Evolutionary conservation across 53 echinoderm and acorn worm genomes (phyloP).

Genomic region (Arbacia lixula): DNA sequence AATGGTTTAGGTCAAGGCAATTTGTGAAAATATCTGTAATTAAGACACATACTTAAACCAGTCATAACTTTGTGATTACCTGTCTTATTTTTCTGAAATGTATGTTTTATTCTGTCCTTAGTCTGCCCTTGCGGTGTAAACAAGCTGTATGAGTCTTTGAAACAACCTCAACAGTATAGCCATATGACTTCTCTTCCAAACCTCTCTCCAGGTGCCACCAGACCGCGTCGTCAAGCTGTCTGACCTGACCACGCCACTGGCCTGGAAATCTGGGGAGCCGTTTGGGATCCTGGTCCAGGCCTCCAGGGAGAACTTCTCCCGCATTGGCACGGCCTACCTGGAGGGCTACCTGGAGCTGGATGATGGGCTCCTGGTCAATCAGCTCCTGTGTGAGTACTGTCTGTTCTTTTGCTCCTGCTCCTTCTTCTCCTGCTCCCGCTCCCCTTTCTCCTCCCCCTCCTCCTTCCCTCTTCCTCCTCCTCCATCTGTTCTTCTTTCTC

Average conservation of each 20-base stretch:
- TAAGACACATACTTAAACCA: too few species aligned
- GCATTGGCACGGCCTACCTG: constrained; percentile 88
- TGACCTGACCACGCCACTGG: constrained; percentile 83
- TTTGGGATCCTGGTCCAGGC: constrained; percentile 96
- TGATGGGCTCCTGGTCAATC: constrained; percentile 93
- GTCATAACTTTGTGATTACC: too few species aligned
- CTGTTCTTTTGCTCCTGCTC: background rate
- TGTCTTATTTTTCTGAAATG: too few species aligned
- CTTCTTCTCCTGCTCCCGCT: background rate
- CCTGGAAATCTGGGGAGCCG: constrained; percentile 97
- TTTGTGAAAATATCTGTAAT: too few species aligned
- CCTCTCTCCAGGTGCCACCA: constrained; percentile 63
- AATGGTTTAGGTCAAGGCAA: too few species aligned
- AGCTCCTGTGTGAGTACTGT: constrained; percentile 82
- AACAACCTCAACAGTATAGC: too few species aligned
- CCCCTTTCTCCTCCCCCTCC: background rate
- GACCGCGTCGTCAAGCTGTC: constrained; percentile 92
- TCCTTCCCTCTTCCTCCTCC: background rate
- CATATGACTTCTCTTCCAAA: too few species aligned
- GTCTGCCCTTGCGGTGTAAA: too few species aligned
- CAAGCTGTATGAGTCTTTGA: too few species aligned
- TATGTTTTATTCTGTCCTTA: too few species aligned
- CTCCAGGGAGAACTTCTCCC: constrained; percentile 75
- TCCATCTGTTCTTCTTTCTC: too few species aligned
- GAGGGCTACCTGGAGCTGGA: constrained; percentile 97